Base-by-base conservation (phyloP, 2,113 vertebrate genomes). In the Miniopterus natalensis region DNA sequence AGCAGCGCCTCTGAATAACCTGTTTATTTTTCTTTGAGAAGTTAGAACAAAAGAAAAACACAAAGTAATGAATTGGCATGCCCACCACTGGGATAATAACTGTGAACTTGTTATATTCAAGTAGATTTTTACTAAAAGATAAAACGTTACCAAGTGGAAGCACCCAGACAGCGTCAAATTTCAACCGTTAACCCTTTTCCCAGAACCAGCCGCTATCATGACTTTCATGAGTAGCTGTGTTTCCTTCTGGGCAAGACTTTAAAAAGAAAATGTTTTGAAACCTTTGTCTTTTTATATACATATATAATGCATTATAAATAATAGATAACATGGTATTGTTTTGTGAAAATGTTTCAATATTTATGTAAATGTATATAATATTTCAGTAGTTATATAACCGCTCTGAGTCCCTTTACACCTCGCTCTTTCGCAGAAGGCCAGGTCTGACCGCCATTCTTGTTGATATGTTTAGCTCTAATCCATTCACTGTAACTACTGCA, bases 41-140 rank as follows among this genome's bases (percentile, higher is more conserved):
- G 7, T 97, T 90, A 90, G 87, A 93, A 96, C n/a, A 93, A 83
- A 96, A 88, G 71, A 63, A 94, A 95, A 95, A 92, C 45, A 57
- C 23, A 80, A 95, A 93, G 78, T 40, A 86, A 80, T 13, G 45
- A 95, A 75, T 77, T 68, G 81, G 74, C 31, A 18, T 93, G 77
- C 49, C 51, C 1, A 55, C 63, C 8, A 3, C 84, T 55, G 66
- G 90, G 81, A 85, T 61, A 27, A 59, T 40, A 36, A 61, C 92
- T 57, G 14, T 49, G 88, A 88, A 92, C 66, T 90, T 92, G 59
- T 90, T 66, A n/a, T 59, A 83, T 65, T 96, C 71, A 53, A 45
- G 70, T 75, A 29, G 78, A 8, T 92, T 31, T 65, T 96, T 79
- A 86, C 90, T 93, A 68, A 25, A 74, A 42, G 55, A 91, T 40